These are phyloP conservation scores for Asobara japonica DNA, from an alignment of 1,140 invertebrate species.

Conservation along the genomic window DNA sequence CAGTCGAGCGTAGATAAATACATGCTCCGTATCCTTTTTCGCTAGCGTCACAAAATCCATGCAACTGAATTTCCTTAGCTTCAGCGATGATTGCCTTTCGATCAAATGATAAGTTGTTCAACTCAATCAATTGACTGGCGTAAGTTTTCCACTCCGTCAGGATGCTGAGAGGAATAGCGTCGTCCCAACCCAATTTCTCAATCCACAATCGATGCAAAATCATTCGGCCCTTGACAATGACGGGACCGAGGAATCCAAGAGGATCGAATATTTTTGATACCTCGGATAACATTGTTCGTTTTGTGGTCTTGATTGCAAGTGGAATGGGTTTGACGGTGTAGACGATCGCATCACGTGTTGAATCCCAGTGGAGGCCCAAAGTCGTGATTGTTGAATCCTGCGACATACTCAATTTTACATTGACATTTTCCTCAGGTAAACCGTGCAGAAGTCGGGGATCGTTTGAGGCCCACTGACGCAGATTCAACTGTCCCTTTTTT, in stretches of 20 bases:
- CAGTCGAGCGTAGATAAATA: slow-evolving; percentile 25
- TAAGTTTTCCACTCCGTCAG: slow-evolving; percentile 38
- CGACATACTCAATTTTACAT: not conserved
- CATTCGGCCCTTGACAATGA: slow-evolving; percentile 48
- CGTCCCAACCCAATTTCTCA: slow-evolving; percentile 51
- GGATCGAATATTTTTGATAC: slow-evolving; percentile 53
- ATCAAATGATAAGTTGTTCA: slow-evolving; percentile 34
- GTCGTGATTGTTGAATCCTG: slow-evolving; percentile 30
- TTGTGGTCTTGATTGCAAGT: slow-evolving; percentile 21
- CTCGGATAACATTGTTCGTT: slow-evolving; percentile 45
- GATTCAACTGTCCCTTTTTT: not conserved
- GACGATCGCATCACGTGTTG: slow-evolving; percentile 32
- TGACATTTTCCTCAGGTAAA: not conserved
- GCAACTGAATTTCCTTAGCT: slow-evolving; percentile 29
- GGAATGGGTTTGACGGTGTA: not conserved
- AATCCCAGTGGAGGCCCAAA: slow-evolving; percentile 48
- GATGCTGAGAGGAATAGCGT: slow-evolving; percentile 32
- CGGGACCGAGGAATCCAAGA: slow-evolving; percentile 50
- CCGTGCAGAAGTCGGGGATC: not conserved
- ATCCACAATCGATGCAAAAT: slow-evolving; percentile 53
- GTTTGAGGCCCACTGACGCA: not conserved
- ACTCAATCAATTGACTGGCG: slow-evolving; percentile 15
- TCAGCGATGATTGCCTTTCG: not conserved
- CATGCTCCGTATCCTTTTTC: slow-evolving; percentile 41
- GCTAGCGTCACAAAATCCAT: slow-evolving; percentile 45